Evolutionary conservation across 2,797 vertebrate species (phyloP), one percentile per base, ranked within the genome.

Genomic region (Acipenser ruthenus): DNA sequence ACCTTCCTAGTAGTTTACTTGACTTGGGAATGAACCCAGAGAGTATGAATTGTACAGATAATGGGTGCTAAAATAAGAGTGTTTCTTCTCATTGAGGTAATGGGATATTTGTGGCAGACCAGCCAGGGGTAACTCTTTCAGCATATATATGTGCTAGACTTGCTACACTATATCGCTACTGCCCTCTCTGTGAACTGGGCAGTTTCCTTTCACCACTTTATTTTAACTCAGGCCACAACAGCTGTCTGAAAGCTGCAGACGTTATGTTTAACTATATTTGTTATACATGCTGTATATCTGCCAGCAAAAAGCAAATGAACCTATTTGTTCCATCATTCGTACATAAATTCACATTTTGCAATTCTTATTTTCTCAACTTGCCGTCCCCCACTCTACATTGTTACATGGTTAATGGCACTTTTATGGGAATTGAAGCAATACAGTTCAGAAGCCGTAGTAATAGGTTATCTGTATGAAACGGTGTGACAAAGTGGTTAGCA

Each of bases 111-210:
- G 87, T 88, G 81, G 83, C 84, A 75, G 74, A 83, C 80, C 81
- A 74, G 84, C 74, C 78, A 73, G 72, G 82, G 84, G 83, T 87
- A 87, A 87, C 79, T 88, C 89, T 89, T 89, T 92, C 88, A 90
- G 87, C 86, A 83, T 88, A 63, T 79, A 77, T 76, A 86, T 84
- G 85, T 85, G 86, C 49, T 71, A 76, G 84, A 74, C 80, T 82
- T 73, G 75, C 86, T 86, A 84, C 80, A 82, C 85, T 87, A 76
- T 83, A 84, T 85, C 80, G 76, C 83, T 77, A 66, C 79, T 93
- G 91, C 87, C 90, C 91, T 92, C 81, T 88, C 83, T 61, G 68
- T 93, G 91, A 93, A 91, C 91, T 89, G 88, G 78, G 80, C 85
- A 84, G 85, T 87, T 88, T 37, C 88, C 89, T 86, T 88, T 90